Conservation (phyloP, 2,888 invertebrate species). For the Patella caerulea region DNA sequence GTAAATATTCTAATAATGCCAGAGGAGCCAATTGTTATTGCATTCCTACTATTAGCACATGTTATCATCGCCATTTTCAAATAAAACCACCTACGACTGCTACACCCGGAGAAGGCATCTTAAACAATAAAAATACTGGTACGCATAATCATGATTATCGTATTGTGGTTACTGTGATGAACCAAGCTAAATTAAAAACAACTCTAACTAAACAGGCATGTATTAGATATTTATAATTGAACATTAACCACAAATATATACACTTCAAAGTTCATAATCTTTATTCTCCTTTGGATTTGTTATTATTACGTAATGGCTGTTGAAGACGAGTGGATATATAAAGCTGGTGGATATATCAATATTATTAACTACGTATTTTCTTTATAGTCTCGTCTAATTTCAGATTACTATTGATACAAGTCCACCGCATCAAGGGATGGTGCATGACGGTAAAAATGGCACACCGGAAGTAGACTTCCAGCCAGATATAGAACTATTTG, state of each 20-base stretch:
- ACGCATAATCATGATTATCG: constrained; percentile 52
- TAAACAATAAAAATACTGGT: constrained; percentile 33
- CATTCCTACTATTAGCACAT: constrained; percentile 44
- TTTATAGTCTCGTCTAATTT: background rate
- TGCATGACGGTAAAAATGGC: constrained; percentile 47
- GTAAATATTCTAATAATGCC: constrained; percentile 30
- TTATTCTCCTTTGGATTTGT: background rate
- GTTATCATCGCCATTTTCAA: constrained; percentile 47
- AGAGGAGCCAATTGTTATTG: constrained; percentile 50
- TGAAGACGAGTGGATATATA: no score
- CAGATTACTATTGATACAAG: constrained; percentile 57
- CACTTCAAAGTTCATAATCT: background rate
- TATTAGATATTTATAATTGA: background rate
- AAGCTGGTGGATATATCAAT: no score
- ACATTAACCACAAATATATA: background rate
- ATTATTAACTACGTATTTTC: background rate
- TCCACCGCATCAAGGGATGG: constrained; percentile 50
- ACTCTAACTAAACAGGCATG: constrained; percentile 38
- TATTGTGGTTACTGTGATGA: constrained; percentile 46
- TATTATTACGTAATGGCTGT: no score
- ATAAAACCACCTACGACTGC: constrained; percentile 32
- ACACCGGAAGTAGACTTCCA: constrained; percentile 52
- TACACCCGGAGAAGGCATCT: constrained; percentile 34
- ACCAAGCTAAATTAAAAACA: constrained; percentile 45
- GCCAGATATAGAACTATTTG: constrained; percentile 33